Evolutionary conservation across 2,888 invertebrate genomes (phyloP), one percentile per base, ranked within the genome.

Genomic region (Slavum lentiscoides): DNA sequence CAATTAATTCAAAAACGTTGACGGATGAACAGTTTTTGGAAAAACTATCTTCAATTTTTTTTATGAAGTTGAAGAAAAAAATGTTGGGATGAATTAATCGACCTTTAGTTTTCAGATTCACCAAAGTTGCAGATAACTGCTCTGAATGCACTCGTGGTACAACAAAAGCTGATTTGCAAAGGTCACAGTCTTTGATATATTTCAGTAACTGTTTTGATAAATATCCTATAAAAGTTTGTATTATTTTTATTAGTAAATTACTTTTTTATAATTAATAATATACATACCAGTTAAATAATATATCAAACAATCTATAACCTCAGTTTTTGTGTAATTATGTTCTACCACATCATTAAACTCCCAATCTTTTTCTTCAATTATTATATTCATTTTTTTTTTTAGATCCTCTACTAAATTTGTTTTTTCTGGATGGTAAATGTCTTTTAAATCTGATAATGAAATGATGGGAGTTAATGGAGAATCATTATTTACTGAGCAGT

Each of bases 251-350:
- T n/a, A n/a, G n/a, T n/a, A n/a, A n/a, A n/a, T n/a, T n/a, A n/a
- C n/a, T n/a, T n/a, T n/a, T n/a, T n/a, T n/a, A n/a, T n/a, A n/a
- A n/a, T n/a, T n/a, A n/a, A n/a, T n/a, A n/a, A n/a, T n/a, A n/a
- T n/a, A n/a, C n/a, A n/a, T n/a, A n/a, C n/a, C n/a, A 49, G 49
- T 49, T 17, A 68, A 68, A n/a, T 68, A 68, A 49, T 68, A 68
- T 21, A 68, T 49, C 21, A 68, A 49, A 21, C 49, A 68, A 21
- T 49, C 68, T 49, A 49, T 68, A 21, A 68, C 23, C 13, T n/a
- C 49, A 1, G 49, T 23, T 13, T 49, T 43, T 13, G 15, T 23
- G 21, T 68, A 68, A 68, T 68, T 49, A 11, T 68, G 68, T 68
- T 49, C 68, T 13, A 68, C 43, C 7, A 68, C 13, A n/a, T 68